A percentile compares a stretch with the other conserved stretches of the same genome.
phyloP scores from a whole-genome alignment of 92 coral and sea anemone species.

The Epizoanthus rinbou region DNA sequence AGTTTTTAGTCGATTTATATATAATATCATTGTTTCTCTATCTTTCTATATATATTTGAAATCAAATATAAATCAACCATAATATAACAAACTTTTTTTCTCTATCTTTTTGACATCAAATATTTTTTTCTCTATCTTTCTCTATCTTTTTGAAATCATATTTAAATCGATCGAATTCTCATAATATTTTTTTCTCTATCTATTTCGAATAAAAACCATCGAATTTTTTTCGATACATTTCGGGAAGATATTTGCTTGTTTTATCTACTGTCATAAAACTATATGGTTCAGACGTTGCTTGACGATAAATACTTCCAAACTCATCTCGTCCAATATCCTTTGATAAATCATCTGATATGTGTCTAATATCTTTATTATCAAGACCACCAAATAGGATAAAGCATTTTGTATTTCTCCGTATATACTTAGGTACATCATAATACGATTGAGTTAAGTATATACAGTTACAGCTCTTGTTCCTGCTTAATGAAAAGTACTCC shows the following conservation, averaged over 20 bases:
- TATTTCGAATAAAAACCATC: neutral
- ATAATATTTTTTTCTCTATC: constrained; percentile 16
- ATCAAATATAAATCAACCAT: too few species aligned
- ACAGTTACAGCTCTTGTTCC: constrained; percentile 42
- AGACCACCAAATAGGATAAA: constrained; percentile 37
- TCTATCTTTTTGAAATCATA: constrained; percentile 1
- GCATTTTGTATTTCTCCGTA: constrained; percentile 37
- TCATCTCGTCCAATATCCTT: constrained; percentile 11
- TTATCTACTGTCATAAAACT: constrained; percentile 37
- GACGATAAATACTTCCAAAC: constrained; percentile 36
- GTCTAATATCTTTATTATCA: constrained; percentile 37
- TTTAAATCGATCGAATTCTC: constrained; percentile 12
- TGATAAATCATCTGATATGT: constrained; percentile 21
- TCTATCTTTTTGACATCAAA: too few species aligned
- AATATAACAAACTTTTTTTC: too few species aligned
- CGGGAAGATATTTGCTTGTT: constrained; percentile 30
- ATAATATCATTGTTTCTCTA: too few species aligned
- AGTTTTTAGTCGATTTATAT: too few species aligned
- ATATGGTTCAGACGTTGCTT: constrained; percentile 40
- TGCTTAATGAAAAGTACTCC: constrained; percentile 35
- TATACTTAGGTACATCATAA: constrained; percentile 28
- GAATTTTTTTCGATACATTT: constrained; percentile 38
- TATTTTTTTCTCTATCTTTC: neutral
- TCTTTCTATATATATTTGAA: too few species aligned
- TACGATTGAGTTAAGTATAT: constrained; percentile 34